These are phyloP conservation scores for Marcusenius ussheri DNA, from an alignment of 2,113 vertebrate species.

Conservation along the genomic window DNA sequence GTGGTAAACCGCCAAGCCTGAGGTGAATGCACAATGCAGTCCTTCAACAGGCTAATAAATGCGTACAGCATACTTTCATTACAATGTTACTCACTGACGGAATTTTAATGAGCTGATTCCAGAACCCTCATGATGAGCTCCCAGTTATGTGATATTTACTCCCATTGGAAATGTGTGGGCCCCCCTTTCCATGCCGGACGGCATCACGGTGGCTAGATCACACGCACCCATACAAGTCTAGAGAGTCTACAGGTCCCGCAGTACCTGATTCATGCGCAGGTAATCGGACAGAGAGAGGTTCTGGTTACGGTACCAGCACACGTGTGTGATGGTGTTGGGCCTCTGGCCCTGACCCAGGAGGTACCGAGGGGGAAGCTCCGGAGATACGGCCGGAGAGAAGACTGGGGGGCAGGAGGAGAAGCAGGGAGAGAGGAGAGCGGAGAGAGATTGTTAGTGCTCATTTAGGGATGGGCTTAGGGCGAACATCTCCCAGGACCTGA, in stretches of 20 bases:
- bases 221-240: not conserved
- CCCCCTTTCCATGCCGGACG: not conserved
- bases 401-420: constrained; percentile 53
- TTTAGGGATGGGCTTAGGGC: constrained; percentile 4
- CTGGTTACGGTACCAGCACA: constrained; percentile 92
- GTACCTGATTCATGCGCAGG: constrained; percentile 90
- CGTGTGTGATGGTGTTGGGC: constrained; percentile 89
- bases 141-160: not conserved
- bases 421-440: constrained; percentile 37
- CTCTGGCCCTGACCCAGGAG: constrained; percentile 81
- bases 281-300: constrained; percentile 85
- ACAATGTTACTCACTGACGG: not conserved
- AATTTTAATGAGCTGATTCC: not conserved
- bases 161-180: not conserved
- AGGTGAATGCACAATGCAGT: not conserved
- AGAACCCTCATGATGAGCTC: not conserved
- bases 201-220: not conserved
- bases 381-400: constrained; percentile 73
- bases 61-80: not conserved
- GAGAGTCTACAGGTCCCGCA: constrained; percentile 12
- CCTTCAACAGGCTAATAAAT: not conserved
- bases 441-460: constrained; percentile 28
- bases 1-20: not conserved
- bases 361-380: constrained; percentile 81
- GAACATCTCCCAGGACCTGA: not conserved